Evolutionary conservation across 2,113 vertebrate species (phyloP), one percentile per base, ranked within the genome.

Genomic region (Dipodomys ordii): DNA sequence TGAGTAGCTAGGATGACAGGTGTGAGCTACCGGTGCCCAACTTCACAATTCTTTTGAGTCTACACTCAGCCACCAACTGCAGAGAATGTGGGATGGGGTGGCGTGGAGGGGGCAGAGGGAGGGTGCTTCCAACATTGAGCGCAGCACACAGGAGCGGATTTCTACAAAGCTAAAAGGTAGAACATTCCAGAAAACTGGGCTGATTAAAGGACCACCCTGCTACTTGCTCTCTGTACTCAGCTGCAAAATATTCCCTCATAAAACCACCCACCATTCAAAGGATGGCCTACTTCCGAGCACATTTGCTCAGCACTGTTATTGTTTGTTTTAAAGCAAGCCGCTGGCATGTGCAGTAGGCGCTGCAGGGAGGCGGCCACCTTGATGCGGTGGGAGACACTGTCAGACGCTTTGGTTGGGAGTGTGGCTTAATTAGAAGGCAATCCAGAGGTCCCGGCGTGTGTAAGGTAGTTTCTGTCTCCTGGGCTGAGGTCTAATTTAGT

Each of bases 371-470:
- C 6, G 22, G 62, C 91, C 77, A 1, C 18, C 20, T 64, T 19
- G 20, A 60, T 1, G 57, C 20, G 49, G 39, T 81, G 94, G 64
- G 46, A 77, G 94, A 91, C 83, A 79, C 77, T 20, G 73, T 77
- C 46, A 28, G 0, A 77, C 16, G 68, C 80, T 91, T 87, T 84
- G 87, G 74, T 65, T 35, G 90, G 84, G 65, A 92, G 25, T 9
- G 69, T 15, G 30, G 90, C 77, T 97, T 93, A 94, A 94, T 95
- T 89, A 89, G 95, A 85, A 2, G 84, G 53, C 93, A 30, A 30
- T 46, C 28, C 3, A 35, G 89, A 83, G 68, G 88, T 90, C 90
- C 83, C 32, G n/a, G 90, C 74, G 81, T 62, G 27, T 9, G 73
- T 76, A 67, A 68, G 85, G 82, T 25, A 23, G 32, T 15, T 3